Base-by-base conservation (phyloP, 2,113 vertebrate genomes). In the Ptilorrhoa leucosticta region DNA sequence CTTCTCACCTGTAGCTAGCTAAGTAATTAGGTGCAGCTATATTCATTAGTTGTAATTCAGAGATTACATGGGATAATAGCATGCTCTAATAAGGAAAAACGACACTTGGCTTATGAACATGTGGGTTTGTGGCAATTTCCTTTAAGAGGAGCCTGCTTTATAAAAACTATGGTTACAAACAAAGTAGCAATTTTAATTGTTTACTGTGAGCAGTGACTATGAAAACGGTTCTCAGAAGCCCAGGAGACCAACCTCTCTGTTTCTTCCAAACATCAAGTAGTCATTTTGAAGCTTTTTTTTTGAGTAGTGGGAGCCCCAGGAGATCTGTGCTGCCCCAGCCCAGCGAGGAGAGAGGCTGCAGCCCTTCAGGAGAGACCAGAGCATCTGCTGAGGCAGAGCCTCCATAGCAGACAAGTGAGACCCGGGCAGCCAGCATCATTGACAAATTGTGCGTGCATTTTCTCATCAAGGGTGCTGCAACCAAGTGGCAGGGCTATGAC, bases 11-110 rank as follows among this genome's bases (percentile, higher is more conserved):
- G 81, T 90, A 78, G 64, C 78, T 83, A 92, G 76, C 48, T 72
- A 56, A 65, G 31, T 93, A 92, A 94, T 96, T 89, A 92, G 51
- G 44, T 70, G 53, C 65, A 85, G 78, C 80, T 91, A 85, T 16
- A 63, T 89, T 90, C 95, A 95, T 94, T 92, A 96, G 60, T 28
- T 87, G 72, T 86, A 96, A 96, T 93, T 87, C 90, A 86, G 81
- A 92, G 91, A 94, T 91, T 94, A 89, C 35, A 54, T 47, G 60
- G 66, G 73, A 86, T 89, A 88, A 90, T 71, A 81, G 45, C 53
- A 71, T 58, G 7, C 39, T 68, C 27, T 69, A 94, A 90, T 39
- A 77, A 45, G 51, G 61, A 80, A 65, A 73, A 92, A 77, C 2
- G 0, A 65, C 35, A 30, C 35, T 81, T 24, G 4, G 63, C 47